Base-by-base conservation (phyloP, 2,113 vertebrate species). In the Xenotilapia longispinis region DNA sequence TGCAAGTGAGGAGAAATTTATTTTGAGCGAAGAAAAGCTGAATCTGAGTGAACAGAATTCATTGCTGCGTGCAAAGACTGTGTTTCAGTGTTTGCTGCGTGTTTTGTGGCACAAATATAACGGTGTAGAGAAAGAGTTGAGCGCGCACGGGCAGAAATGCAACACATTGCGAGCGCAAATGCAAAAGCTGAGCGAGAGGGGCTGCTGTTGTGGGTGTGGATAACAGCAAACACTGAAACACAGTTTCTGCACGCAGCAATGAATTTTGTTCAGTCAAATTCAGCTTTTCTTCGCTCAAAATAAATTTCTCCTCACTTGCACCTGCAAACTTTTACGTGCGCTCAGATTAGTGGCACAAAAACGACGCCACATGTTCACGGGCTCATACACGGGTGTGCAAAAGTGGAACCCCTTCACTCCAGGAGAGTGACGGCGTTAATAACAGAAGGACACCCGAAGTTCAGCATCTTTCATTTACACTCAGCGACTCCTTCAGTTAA, bases 221-320 rank as follows among this genome's bases (percentile, higher is more conserved):
- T 42, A 13, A 42, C 0, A 6, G 47, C 47, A 49, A 49, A 49
- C 15, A 49, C 47, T 5, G 2, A 49, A 49, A 49, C 0, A 49
- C 15, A 9, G 2, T 19, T 19, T 49, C 1, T 49, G 47, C 17
- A 19, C 1, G 0, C 17, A 19, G 47, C 7, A 2, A 49, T 49
- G 47, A 49, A 2, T 0, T 49, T 1, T 45, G 13, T 45, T 45
- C 42, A 45, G 0, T 45, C 0, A 45, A 0, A 45, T 14, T 45
- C 11, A 42, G 11, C 11, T 42, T 42, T 19, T 49, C 17, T 49
- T 33, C 31, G 31, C 47, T 51, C 47, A 19, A 19, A 51, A 51
- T 51, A 19, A 51, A 51, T 51, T 19, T 51, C 4, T 51, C 47
- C 47, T 51, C 47, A 51, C 17, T 19, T 51, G 17, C 47, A 51